Conservation (phyloP, 92 coral and sea anemone genomes). For the Siderastrea siderea region DNA sequence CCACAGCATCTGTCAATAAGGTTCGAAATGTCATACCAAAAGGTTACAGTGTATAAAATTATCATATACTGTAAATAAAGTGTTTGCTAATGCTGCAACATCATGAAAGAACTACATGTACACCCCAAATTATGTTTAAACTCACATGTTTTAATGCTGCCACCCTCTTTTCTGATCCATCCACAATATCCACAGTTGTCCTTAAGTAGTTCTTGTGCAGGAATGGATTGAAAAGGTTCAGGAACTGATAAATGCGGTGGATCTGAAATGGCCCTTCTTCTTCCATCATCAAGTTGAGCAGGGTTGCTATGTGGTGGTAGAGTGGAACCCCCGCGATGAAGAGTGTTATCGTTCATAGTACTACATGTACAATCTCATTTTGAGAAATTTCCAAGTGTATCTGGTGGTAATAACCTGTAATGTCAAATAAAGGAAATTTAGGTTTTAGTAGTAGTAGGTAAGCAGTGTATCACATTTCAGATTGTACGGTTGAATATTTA, state of each 20-base stretch:
- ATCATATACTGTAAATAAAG: no score
- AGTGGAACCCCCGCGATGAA: not conserved
- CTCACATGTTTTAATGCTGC: conserved; percentile 85
- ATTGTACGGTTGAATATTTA: no score
- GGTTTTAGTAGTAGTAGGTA: not conserved
- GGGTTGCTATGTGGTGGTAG: not conserved
- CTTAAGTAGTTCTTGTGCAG: conserved; percentile 82
- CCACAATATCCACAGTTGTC: conserved; percentile 93
- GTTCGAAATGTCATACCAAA: no score
- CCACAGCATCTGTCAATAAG: no score
- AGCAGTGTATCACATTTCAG: no score
- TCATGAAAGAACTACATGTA: not conserved
- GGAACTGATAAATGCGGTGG: conserved; percentile 40
- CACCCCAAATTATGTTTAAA: not conserved
- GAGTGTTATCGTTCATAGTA: conserved; percentile 16
- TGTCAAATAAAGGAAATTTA: not conserved
- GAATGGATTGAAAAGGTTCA: conserved; percentile 90
- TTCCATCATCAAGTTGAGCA: not conserved
- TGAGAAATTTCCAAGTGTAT: not conserved
- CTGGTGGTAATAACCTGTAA: not conserved
- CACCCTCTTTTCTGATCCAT: conserved; percentile 94
- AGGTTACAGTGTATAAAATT: no score
- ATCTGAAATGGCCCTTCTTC: conserved; percentile 15
- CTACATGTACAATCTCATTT: not conserved
- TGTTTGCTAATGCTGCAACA: no score